Percentiles rank a stretch among this genome's conserved stretches.
These are phyloP conservation scores for Temnothorax nylanderi DNA, from an alignment of 1,140 invertebrate species.

Conservation along the genomic window DNA sequence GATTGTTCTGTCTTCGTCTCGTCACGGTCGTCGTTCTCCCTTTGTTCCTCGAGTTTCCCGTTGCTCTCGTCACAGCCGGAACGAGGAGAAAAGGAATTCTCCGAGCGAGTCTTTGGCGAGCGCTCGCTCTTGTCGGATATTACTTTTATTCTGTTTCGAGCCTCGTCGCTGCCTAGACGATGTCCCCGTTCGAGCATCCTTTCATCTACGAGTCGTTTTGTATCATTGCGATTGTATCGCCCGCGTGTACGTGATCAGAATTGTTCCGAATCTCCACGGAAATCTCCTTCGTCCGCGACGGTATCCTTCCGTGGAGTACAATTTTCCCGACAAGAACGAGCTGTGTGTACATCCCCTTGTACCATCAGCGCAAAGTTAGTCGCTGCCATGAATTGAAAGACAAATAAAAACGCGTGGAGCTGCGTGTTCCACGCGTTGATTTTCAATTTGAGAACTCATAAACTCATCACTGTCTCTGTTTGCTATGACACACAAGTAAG, in stretches of 20 bases:
- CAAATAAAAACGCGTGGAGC: not conserved
- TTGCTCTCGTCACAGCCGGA: constrained; percentile 49
- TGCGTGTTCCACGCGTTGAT: not conserved
- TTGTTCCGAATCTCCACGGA: constrained; percentile 35
- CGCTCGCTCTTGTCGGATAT: constrained; percentile 31
- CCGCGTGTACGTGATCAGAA: constrained; percentile 62
- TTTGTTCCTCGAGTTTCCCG: constrained; percentile 66
- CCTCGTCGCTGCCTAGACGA: constrained; percentile 31
- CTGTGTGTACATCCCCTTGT: constrained; percentile 33
- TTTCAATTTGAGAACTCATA: constrained; percentile 20
- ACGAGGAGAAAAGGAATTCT: constrained; percentile 26
- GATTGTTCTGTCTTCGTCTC: constrained; percentile 63
- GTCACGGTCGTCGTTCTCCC: constrained; percentile 59
- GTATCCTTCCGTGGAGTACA: constrained; percentile 40
- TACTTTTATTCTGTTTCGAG: constrained; percentile 64
- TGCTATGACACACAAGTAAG: not conserved
- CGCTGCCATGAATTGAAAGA: constrained; percentile 28
- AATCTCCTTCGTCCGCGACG: not conserved
- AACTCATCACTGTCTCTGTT: not conserved
- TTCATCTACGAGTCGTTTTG: constrained; percentile 66
- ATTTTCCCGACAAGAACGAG: constrained; percentile 51
- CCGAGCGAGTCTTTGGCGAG: constrained; percentile 44
- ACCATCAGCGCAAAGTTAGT: constrained; percentile 49
- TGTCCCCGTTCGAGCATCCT: constrained; percentile 60
- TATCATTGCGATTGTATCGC: constrained; percentile 52